Conservation (phyloP, 2,888 invertebrate species). For the Brachyptera risi region DNA sequence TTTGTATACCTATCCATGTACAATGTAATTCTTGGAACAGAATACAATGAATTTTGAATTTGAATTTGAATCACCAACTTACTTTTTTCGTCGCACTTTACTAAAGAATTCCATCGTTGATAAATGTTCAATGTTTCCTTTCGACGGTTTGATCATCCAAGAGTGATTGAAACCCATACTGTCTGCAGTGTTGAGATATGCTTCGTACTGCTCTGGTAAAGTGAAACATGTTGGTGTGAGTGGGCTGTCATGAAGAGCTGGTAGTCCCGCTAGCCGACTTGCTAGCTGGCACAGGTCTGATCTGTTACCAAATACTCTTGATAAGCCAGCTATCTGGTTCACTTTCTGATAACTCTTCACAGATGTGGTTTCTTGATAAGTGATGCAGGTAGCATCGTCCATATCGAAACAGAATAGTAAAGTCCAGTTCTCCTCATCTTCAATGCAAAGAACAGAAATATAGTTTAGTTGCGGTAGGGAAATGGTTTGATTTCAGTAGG, state of each 20-base stretch:
- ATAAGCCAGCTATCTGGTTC: constrained; percentile 36
- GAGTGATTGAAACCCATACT: constrained; percentile 28
- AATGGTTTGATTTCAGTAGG: no score
- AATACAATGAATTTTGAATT: no score
- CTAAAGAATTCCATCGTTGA: constrained; percentile 29
- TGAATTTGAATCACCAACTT: no score
- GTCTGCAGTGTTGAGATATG: constrained; percentile 39
- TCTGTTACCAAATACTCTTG: constrained; percentile 35
- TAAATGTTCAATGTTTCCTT: constrained; percentile 20
- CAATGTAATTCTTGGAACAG: no score
- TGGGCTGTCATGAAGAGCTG: constrained; percentile 3
- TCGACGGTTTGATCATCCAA: constrained; percentile 27
- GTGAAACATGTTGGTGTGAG: constrained; percentile 37
- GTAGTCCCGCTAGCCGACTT: constrained; percentile 16
- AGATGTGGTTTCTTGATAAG: no score
- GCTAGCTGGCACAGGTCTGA: constrained; percentile 36
- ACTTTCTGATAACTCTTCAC: constrained; percentile 30
- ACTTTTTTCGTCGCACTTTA: constrained; percentile 29
- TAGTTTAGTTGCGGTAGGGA: no score
- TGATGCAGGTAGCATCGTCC: no score
- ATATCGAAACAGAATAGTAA: no score
- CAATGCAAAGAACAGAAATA: no score
- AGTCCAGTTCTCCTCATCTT: no score
- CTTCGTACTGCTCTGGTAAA: constrained; percentile 39
- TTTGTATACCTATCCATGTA: no score